Evolutionary conservation across 2,797 vertebrate genomes (phyloP), one percentile per base, ranked within the genome.

Genomic region (Enteromius trimaculatus): DNA sequence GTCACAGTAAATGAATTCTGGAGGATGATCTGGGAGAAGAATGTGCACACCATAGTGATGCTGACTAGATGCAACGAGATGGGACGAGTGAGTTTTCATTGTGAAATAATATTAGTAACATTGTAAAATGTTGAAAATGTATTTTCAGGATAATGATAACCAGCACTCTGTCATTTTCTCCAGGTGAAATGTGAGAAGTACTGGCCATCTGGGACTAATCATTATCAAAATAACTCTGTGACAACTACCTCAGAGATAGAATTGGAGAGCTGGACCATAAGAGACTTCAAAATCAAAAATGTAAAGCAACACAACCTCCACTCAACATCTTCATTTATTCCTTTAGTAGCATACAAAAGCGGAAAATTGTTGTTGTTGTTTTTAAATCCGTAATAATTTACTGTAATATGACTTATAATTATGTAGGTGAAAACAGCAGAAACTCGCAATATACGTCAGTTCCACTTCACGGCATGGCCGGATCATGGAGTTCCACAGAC

Each of bases 11-110:
- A 92, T 42, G 97, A 98, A 69, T 99, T 98, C 92, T 99, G 98
- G 98, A 96, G 94, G 86, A 98, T 99, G 98, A 93, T 99, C 88
- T 99, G 98, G 98, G 97, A 99, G 91, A 97, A 97, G 91, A 95
- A 95, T 4, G 91, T 97, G 34, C 39, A 34, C 9, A 42, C 31
- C 31, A 34, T 34, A 34, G 31, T 34, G 31, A 34, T 34, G 31
- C 31, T 34, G 31, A 34, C 31, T 34, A 34, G 31, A 34, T 34
- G 31, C 31, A 34, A 34, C 31, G 31, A 34, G 31, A 34, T 34
- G 31, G 31, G 31, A 34, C 31, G 31, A 34, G 31, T 34, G 3
- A 3, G 31, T 42, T 9, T 11, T 2, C 21, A 6, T 26, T 19
- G 11, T 21, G 0, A n/a, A 21, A 26, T 71, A 34, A 51, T 51